Evolutionary conservation across 2,888 invertebrate species (phyloP).

Genomic region (Phaonia tiefii): DNA sequence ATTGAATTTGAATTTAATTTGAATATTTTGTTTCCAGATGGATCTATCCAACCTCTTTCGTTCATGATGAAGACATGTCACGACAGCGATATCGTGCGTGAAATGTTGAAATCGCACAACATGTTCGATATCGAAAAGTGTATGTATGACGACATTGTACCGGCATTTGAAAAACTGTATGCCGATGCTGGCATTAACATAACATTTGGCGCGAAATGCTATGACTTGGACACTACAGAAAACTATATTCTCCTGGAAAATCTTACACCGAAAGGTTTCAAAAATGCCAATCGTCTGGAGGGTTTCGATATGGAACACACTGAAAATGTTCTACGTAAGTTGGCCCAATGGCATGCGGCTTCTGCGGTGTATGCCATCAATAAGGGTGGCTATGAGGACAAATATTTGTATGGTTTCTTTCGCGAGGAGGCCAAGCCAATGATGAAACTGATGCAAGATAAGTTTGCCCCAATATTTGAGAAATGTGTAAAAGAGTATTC

Average conservation of each 20-base stretch:
- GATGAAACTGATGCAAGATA: slow-evolving; percentile 35
- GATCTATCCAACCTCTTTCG: slow-evolving; percentile 48
- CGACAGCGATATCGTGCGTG: slow-evolving; percentile 52
- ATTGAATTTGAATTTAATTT: background rate
- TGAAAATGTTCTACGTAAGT: slow-evolving; percentile 71
- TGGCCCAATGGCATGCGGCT: slow-evolving; percentile 77
- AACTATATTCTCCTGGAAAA: slow-evolving; percentile 73
- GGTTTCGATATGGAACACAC: slow-evolving; percentile 74
- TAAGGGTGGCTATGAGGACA: slow-evolving; percentile 62
- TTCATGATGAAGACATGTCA: slow-evolving; percentile 71
- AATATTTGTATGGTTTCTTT: slow-evolving; percentile 43
- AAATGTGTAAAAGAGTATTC: slow-evolving; percentile 51
- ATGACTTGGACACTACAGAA: slow-evolving; percentile 59
- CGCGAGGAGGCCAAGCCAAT: slow-evolving; percentile 54
- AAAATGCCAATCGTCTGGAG: slow-evolving; percentile 70
- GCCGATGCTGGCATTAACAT: slow-evolving; percentile 67
- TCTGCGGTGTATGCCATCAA: slow-evolving; percentile 72
- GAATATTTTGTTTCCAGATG: slow-evolving; percentile 63
- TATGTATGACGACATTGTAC: slow-evolving; percentile 72
- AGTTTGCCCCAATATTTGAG: slow-evolving; percentile 38
- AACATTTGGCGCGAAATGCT: slow-evolving; percentile 67
- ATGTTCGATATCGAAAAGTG: slow-evolving; percentile 72
- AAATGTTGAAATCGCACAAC: slow-evolving; percentile 66
- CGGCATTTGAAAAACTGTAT: slow-evolving; percentile 73
- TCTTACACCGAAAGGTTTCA: slow-evolving; percentile 70